phyloP scores from a whole-genome alignment of 2,888 invertebrate species.

The Petrolisthes cinctipes region DNA sequence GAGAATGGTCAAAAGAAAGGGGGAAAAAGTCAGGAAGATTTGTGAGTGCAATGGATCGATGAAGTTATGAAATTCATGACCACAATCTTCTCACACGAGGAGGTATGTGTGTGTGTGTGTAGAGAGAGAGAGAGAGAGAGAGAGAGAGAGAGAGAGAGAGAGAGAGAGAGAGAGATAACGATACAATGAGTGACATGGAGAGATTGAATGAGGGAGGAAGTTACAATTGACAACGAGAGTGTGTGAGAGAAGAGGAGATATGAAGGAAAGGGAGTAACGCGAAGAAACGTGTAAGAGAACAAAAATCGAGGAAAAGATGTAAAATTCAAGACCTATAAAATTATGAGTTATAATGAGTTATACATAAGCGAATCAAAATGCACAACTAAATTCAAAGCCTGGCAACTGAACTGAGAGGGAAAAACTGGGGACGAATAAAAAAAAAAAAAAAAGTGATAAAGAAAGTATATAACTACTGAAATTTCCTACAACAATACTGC shows the following conservation, averaged over 20 bases:
- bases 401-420: too few relatives aligned
- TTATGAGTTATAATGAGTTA: too few relatives aligned
- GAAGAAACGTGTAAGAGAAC: neutral
- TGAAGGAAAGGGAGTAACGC: neutral
- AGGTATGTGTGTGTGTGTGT: neutral
- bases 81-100: too few relatives aligned
- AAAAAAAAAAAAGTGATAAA: too few relatives aligned
- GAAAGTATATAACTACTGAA: too few relatives aligned
- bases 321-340: too few relatives aligned
- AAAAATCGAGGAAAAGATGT: too few relatives aligned
- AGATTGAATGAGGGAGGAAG: neutral
- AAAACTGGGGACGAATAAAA: too few relatives aligned
- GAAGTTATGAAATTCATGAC: too few relatives aligned
- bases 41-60: neutral
- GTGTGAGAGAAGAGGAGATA: neutral
- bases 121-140: constrained; percentile 1
- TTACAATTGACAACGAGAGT: neutral
- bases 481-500: neutral
- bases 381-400: too few relatives aligned
- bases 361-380: too few relatives aligned
- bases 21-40: neutral
- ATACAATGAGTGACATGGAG: neutral
- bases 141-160: constrained; percentile 1
- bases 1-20: neutral
- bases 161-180: neutral